Base-by-base conservation (phyloP, 1,140 invertebrate species). In the Euglossa dilemma region DNA sequence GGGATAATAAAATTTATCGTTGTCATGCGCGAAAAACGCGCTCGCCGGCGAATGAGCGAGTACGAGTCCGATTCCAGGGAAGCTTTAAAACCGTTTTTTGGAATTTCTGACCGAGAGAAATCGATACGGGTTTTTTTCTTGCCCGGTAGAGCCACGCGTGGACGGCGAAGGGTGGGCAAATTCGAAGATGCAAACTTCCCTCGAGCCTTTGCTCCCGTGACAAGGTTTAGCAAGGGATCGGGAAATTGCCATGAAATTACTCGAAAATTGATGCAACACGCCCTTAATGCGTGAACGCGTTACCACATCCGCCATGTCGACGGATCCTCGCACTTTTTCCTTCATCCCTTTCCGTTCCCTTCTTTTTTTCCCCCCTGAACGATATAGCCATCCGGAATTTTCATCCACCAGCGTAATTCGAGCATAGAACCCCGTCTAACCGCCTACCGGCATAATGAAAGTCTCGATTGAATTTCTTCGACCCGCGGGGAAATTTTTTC, bases 211-310 rank as follows among this genome's bases (percentile, higher is more conserved):
- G 70, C 71, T 71, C 36, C 76, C 73, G 80, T 67, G 43, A 43
- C 25, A 67, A 61, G 43, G 87, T 89, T 76, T 67, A 66, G 59
- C 64, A 43, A 70, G 73, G 82, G 85, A 89, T 91, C 88, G 88
- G 92, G 92, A 93, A 93, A 93, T 93, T 93, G 92, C 76, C 91
- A 90, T 90, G 92, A 93, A 93, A 93, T 93, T 93, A 89, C 90
- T 36, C 83, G 86, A 90, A 92, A 93, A 93, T 92, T 92, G 92
- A 87, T 61, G 76, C 77, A 52, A 84, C 70, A 67, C 75, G 36
- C 74, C 43, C 16, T 57, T 36, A 52, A 80, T 70, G 72, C 85
- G 54, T 84, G 77, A 84, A 87, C 82, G 82, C 73, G 64, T 74
- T 87, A 76, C 72, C 67, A 70, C 56, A 83, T 61, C 73, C 64